phyloP scores from a whole-genome alignment of 1,140 invertebrate genomes.

The Nymphalis io region DNA sequence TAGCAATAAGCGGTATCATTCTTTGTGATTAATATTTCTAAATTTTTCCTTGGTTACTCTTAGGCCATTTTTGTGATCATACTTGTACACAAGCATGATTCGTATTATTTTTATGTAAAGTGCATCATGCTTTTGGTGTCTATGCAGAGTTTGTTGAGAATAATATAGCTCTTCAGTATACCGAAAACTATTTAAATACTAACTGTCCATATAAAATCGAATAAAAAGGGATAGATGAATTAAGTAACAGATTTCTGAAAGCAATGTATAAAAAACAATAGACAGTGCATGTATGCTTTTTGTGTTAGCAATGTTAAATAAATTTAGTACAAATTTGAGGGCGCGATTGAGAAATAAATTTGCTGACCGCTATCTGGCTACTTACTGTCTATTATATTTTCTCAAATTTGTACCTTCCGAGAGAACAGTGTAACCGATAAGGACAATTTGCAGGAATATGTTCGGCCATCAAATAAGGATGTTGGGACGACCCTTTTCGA shows the following conservation, averaged over 20 bases:
- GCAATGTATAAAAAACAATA: conserved; percentile 36
- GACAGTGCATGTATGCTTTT: conserved; percentile 74
- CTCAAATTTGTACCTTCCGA: conserved; percentile 50
- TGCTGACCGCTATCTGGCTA: conserved; percentile 72
- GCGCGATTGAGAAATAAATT: conserved; percentile 41
- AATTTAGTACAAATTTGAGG: conserved; percentile 59
- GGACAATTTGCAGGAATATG: conserved; percentile 68
- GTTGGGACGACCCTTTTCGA: conserved; percentile 76
- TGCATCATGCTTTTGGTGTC: conserved; percentile 80
- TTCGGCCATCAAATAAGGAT: conserved; percentile 77
- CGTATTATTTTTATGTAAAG: conserved; percentile 65
- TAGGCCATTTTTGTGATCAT: conserved; percentile 56
- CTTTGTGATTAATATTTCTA: conserved; percentile 52
- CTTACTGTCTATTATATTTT: conserved; percentile 39
- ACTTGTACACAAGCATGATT: conserved; percentile 74
- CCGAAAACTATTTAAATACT: background rate
- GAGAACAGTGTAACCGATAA: conserved; percentile 30
- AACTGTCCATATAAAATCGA: conserved; percentile 5
- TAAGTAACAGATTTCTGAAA: conserved; percentile 23
- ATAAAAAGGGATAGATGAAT: conserved; percentile 3
- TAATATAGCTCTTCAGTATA: conserved; percentile 39
- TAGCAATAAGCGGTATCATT: conserved; percentile 53
- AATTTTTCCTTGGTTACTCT: conserved; percentile 51
- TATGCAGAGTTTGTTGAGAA: conserved; percentile 62
- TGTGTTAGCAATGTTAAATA: conserved; percentile 62